Conservation (phyloP, 2,797 vertebrate species). For the Crax fasciolata region DNA sequence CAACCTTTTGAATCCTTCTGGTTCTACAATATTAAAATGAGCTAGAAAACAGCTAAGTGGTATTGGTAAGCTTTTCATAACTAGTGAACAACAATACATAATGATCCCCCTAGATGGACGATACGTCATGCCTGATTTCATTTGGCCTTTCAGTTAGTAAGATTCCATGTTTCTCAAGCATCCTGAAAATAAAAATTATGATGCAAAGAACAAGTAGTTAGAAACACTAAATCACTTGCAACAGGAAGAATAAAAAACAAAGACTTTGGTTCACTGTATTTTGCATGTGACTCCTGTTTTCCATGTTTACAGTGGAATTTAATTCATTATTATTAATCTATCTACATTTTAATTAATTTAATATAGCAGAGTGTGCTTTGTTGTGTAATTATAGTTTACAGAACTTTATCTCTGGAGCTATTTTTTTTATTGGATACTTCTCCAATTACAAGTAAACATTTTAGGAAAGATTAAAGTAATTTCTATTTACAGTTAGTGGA, state of each 20-base stretch:
- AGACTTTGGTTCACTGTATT: neutral
- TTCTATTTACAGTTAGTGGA: constrained; percentile 74
- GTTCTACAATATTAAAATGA: constrained; percentile 52
- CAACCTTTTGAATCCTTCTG: constrained; percentile 52
- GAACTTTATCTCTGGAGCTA: constrained; percentile 59
- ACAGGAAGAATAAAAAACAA: constrained; percentile 1
- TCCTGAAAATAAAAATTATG: constrained; percentile 1
- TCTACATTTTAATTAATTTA: constrained; percentile 67
- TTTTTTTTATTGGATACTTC: constrained; percentile 54
- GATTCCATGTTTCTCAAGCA: neutral
- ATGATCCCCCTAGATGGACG: neutral
- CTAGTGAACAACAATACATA: constrained; percentile 20
- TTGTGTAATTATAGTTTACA: constrained; percentile 63
- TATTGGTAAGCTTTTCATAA: constrained; percentile 66
- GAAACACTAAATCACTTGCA: neutral
- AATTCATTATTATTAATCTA: constrained; percentile 56
- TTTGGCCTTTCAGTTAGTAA: constrained; percentile 15
- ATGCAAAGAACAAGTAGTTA: neutral
- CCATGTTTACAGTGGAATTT: constrained; percentile 42
- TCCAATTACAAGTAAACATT: constrained; percentile 77
- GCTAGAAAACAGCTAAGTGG: constrained; percentile 50
- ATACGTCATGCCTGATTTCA: neutral
- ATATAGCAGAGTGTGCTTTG: constrained; percentile 68
- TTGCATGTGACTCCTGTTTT: constrained; percentile 22
- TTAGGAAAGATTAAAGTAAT: constrained; percentile 76